Conservation (phyloP, 2,797 vertebrate species). For the Cossypha polioptera region DNA sequence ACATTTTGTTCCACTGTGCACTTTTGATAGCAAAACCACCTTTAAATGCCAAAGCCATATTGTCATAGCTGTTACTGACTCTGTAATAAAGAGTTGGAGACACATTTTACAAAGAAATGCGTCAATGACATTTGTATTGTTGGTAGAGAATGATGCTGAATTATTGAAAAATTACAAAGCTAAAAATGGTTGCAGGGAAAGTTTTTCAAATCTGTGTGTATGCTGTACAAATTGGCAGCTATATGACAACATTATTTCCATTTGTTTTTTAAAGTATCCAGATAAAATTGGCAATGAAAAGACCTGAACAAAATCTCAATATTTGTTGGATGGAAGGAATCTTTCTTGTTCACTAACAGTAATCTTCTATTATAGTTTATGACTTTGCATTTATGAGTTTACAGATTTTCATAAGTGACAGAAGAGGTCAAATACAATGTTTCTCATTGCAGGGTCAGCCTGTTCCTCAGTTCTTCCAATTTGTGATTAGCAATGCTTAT, state of each 20-base stretch:
- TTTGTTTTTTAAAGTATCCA: neutral
- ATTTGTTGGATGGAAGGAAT: neutral
- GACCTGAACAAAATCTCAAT: neutral
- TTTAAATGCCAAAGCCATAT: neutral
- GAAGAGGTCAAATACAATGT: neutral
- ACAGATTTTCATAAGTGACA: conserved; percentile 25
- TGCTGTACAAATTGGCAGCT: neutral
- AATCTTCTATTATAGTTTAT: neutral
- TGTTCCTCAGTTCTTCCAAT: neutral
- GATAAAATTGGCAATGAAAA: neutral
- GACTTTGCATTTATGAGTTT: neutral
- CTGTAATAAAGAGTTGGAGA: neutral
- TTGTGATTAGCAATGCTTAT: conserved; percentile 3
- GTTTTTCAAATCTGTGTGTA: neutral
- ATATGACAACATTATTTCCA: neutral
- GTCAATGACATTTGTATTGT: neutral
- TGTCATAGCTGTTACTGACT: neutral
- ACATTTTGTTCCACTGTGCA: neutral
- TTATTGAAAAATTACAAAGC: neutral
- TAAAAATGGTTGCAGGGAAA: neutral
- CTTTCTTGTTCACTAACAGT: neutral
- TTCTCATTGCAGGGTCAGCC: conserved; percentile 12
- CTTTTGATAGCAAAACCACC: neutral
- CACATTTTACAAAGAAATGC: neutral
- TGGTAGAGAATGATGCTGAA: neutral